phyloP scores from a whole-genome alignment of 2,113 vertebrate species.

The Salvelinus namaycush region DNA sequence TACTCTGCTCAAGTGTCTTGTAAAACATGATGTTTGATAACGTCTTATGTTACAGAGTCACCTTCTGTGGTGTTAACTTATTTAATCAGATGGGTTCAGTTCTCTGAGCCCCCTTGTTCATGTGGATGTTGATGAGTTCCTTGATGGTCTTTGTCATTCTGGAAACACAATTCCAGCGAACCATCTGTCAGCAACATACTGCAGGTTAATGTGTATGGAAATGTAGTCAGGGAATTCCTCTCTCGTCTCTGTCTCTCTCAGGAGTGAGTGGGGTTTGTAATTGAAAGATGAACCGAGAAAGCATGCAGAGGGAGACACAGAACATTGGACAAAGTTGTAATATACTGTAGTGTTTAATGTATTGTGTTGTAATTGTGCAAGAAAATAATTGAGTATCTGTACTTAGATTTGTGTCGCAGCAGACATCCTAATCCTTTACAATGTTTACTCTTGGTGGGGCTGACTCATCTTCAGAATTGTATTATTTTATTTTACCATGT shows the following conservation, averaged over 20 bases:
- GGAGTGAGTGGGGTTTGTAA: background rate
- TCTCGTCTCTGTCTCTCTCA: background rate
- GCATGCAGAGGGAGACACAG: too few relatives aligned
- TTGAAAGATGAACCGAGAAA: background rate
- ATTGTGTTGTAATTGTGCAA: background rate
- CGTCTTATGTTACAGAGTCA: background rate
- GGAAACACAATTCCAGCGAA: background rate
- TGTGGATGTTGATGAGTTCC: background rate
- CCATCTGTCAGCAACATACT: background rate
- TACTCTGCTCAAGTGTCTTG: background rate
- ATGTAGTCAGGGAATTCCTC: background rate
- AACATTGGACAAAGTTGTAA: too few relatives aligned
- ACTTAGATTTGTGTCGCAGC: background rate
- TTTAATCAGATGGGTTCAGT: background rate
- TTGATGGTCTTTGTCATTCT: background rate
- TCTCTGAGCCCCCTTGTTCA: background rate
- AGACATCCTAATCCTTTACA: background rate
- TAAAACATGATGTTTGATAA: background rate
- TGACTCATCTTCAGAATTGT: too few relatives aligned
- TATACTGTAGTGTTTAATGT: background rate
- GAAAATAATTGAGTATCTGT: background rate
- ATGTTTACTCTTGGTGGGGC: too few relatives aligned
- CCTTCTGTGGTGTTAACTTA: background rate
- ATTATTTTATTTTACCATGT: too few relatives aligned
- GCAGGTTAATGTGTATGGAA: constrained; percentile 2